Percentiles rank a stretch among this genome's conserved stretches.
These are phyloP conservation scores for Anolis sagrei DNA, from an alignment of 2,113 vertebrate genomes.

Conservation along the genomic window DNA sequence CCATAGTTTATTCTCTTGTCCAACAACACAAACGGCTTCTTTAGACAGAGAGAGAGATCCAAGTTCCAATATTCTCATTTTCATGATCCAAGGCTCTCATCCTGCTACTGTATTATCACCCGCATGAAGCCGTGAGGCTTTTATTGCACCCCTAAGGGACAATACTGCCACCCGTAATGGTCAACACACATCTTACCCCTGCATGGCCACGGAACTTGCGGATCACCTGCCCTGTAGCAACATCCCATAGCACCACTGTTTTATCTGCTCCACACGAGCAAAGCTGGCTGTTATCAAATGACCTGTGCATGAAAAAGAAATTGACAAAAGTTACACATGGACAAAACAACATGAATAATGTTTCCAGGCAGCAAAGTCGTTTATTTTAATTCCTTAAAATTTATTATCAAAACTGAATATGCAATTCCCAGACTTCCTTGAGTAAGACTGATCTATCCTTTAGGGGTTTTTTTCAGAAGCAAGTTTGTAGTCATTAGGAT, in stretches of 20 bases:
- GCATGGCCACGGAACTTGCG: slow-evolving; percentile 93
- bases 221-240: slow-evolving; percentile 86
- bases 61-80: neutral
- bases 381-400: neutral
- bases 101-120: neutral
- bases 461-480: neutral
- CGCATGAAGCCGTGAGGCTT: neutral
- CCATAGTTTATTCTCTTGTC: neutral
- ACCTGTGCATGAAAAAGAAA: slow-evolving; percentile 70
- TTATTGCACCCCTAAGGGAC: neutral
- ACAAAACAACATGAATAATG: neutral
- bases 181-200: slow-evolving; percentile 78
- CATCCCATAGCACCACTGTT: slow-evolving; percentile 91
- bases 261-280: slow-evolving; percentile 93
- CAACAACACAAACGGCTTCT: neutral
- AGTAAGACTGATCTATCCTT: neutral
- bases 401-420: neutral
- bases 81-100: neutral
- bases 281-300: slow-evolving; percentile 90
- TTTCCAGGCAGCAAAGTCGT: neutral
- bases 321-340: neutral
- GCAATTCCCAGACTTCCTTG: no score
- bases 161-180: neutral
- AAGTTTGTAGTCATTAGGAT: neutral
- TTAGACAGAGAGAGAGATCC: no score